A percentile compares a stretch with the other conserved stretches of the same genome.
These are phyloP conservation scores for Apostichopus japonicus DNA, from an alignment of 35 echinoderm and acorn worm species.

Conservation along the genomic window DNA sequence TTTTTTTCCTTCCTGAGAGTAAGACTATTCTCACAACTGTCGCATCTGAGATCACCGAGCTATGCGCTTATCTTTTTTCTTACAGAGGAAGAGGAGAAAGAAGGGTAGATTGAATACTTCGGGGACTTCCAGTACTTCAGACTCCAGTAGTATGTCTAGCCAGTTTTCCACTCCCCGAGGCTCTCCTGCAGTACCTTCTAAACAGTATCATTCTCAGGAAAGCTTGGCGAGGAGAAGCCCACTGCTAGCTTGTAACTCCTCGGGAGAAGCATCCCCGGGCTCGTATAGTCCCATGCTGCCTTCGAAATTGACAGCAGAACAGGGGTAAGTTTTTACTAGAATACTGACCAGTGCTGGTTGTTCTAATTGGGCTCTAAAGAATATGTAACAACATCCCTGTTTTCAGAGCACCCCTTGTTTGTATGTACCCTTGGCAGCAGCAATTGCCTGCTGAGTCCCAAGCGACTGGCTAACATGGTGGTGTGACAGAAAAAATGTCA, in stretches of 20 bases:
- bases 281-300: constrained; percentile 50
- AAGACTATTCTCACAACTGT: no score
- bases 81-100: constrained; percentile 62
- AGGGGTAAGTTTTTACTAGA: background rate
- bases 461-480: no score
- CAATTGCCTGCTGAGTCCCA: no score
- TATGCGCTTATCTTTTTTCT: no score
- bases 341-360: no score
- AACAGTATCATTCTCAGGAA: constrained; percentile 65
- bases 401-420: no score
- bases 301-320: background rate
- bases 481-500: no score
- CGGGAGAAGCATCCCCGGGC: constrained; percentile 4
- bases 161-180: constrained; percentile 80
- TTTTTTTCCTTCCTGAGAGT: no score
- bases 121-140: constrained; percentile 76
- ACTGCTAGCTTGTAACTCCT: background rate
- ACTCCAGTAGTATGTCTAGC: constrained; percentile 87
- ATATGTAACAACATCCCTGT: no score
- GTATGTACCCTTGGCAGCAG: no score
- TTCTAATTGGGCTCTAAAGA: no score
- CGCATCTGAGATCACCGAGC: no score
- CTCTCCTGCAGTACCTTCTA: constrained; percentile 65
- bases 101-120: constrained; percentile 10
- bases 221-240: constrained; percentile 32